These are phyloP conservation scores for Spisula solida DNA, from an alignment of 2,888 invertebrate species.

Conservation along the genomic window DNA sequence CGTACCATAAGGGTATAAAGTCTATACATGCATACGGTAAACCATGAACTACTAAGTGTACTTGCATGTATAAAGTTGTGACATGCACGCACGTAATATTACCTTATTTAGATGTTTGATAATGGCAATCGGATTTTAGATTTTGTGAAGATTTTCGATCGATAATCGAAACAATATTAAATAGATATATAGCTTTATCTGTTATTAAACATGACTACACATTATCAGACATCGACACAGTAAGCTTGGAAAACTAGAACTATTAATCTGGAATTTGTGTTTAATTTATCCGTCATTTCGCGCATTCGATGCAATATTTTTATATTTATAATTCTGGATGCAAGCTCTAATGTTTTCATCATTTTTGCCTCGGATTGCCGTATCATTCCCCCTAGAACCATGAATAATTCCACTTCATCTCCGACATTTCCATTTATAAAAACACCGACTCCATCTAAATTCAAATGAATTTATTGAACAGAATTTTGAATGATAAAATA, in stretches of 20 bases:
- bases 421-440: conserved; percentile 15
- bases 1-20: too few species aligned
- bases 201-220: too few species aligned
- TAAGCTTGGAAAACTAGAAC: background rate
- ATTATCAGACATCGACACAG: too few species aligned
- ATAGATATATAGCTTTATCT: too few species aligned
- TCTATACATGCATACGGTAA: too few species aligned
- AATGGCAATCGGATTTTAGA: too few species aligned
- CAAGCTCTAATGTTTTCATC: background rate
- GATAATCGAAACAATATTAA: too few species aligned
- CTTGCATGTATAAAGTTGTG: too few species aligned
- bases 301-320: background rate
- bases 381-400: background rate
- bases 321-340: background rate
- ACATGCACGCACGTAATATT: too few species aligned
- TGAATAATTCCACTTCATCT: background rate
- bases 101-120: too few species aligned
- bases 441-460: conserved; percentile 34
- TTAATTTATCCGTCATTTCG: background rate
- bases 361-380: background rate
- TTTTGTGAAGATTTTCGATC: too few species aligned
- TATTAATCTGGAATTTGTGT: background rate
- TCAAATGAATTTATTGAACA: conserved; percentile 40
- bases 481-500: conserved; percentile 31
- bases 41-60: too few species aligned